A percentile compares a stretch with the other conserved stretches of the same genome.
phyloP scores from a whole-genome alignment of 2,113 vertebrate genomes.

The Trochalopteron elliotii region DNA sequence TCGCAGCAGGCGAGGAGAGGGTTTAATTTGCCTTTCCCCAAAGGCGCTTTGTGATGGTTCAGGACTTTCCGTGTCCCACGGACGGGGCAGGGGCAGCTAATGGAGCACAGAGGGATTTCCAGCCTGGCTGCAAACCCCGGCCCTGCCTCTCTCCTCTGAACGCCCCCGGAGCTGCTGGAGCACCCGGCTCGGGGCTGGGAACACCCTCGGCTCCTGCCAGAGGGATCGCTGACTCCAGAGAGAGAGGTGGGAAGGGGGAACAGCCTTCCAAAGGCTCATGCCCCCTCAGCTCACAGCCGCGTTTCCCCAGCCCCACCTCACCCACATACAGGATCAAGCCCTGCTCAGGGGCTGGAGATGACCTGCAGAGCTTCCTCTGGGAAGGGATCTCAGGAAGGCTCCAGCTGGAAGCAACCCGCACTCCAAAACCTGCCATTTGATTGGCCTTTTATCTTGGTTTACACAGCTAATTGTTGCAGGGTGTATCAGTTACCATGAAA shows the following conservation, averaged over 20 bases:
- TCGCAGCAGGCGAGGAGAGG: neutral
- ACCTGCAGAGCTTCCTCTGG: neutral
- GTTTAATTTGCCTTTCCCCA: neutral
- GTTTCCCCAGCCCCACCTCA: accelerated
- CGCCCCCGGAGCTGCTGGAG: neutral
- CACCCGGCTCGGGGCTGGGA: accelerated
- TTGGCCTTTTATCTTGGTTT: neutral
- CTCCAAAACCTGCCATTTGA: neutral
- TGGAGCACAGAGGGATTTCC: neutral
- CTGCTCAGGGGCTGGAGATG: neutral
- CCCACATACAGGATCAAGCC: accelerated
- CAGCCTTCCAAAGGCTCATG: neutral
- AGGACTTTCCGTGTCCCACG: neutral
- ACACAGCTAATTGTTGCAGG: slow-evolving; percentile 1
- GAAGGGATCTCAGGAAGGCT: neutral
- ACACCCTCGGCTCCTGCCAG: neutral
- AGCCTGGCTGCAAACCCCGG: accelerated
- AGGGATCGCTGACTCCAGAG: neutral
- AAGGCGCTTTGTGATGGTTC: neutral
- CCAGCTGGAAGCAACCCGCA: neutral
- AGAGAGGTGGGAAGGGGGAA: neutral
- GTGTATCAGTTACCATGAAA: slow-evolving; percentile 4
- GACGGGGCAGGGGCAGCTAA: neutral
- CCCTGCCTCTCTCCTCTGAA: neutral
- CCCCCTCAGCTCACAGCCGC: accelerated